phyloP scores from a whole-genome alignment of 30 jellyfish, hydroid and myxozoan species.

The Sanderia malayensis region DNA sequence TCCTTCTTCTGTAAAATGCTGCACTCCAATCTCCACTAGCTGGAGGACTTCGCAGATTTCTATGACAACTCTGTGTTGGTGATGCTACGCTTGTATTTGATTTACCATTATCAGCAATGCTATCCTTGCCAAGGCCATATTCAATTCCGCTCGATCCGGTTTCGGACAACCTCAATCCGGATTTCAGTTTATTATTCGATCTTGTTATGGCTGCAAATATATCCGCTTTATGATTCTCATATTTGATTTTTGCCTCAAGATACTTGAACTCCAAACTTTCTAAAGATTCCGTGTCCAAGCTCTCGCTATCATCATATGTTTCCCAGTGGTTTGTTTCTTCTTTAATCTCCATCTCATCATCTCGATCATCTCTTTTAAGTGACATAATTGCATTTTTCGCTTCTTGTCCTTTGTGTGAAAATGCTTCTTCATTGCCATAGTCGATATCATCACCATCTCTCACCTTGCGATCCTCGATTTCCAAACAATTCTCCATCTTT shows the following conservation, averaged over 20 bases:
- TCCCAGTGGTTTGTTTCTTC: too few species aligned
- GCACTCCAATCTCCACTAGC: constrained; percentile 6
- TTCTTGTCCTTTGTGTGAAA: too few species aligned
- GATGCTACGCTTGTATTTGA: not conserved
- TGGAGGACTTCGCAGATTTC: not conserved
- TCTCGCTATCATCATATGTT: too few species aligned
- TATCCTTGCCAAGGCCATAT: not conserved
- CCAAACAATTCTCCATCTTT: too few species aligned
- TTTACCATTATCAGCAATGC: not conserved
- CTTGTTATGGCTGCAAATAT: not conserved
- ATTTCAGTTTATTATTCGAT: not conserved
- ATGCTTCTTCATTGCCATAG: too few species aligned
- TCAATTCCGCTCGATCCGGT: not conserved
- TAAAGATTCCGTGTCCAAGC: not conserved
- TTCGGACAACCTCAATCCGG: not conserved
- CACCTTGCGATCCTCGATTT: too few species aligned
- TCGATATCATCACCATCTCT: too few species aligned
- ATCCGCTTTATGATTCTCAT: not conserved
- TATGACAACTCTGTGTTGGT: not conserved
- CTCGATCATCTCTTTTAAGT: too few species aligned
- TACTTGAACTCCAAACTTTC: not conserved
- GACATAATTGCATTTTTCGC: too few species aligned
- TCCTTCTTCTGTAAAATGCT: constrained; percentile 41
- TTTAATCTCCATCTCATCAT: too few species aligned
- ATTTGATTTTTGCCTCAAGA: not conserved